Evolutionary conservation across 2,888 invertebrate species (phyloP), one percentile per base, ranked within the genome.

Genomic region (Tanypteryx hageni): DNA sequence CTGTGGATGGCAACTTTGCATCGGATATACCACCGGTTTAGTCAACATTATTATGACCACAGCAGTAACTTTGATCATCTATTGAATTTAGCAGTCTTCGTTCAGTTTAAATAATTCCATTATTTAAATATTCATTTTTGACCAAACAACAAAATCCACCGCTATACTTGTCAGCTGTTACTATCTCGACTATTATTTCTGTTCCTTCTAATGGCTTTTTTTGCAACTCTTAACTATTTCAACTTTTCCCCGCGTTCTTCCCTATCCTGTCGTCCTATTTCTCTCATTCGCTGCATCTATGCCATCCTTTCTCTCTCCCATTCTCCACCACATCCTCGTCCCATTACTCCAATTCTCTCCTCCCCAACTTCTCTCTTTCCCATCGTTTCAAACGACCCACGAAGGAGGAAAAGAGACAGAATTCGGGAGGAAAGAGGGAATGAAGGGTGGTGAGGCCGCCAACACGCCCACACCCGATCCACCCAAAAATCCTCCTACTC

Each of bases 401-500:
- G 57, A 61, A 68, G 92, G 92, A 91, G 92, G 92, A 44, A 92
- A 92, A 27, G 82, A 59, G 64, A 83, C 27, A 81, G 56, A 56
- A 14, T 81, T 68, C 22, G 27, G 16, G 86, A 82, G 92, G 44
- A 58, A 85, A 89, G 27, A 31, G 27, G 57, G 92, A 82, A 84
- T n/a, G 89, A 68, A 59, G 64, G 22, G 84, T 22, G 4, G n/a
- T 18, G 44, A 44, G 44, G 5, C 44, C 44, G 44, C 44, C 44
- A 44, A 44, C 44, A 44, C 44, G 44, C 44, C 44, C 44, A 44
- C 44, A 3, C 44, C 44, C 44, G 44, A 44, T 44, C 44, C 44
- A 44, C 44, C 57, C 44, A 93, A 93, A 93, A 85, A 93, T 93
- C 92, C 44, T 44, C 44, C 44, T 92, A 93, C 93, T 93, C 92